phyloP scores from a whole-genome alignment of 2,113 vertebrate genomes.

The Pandion haliaetus region DNA sequence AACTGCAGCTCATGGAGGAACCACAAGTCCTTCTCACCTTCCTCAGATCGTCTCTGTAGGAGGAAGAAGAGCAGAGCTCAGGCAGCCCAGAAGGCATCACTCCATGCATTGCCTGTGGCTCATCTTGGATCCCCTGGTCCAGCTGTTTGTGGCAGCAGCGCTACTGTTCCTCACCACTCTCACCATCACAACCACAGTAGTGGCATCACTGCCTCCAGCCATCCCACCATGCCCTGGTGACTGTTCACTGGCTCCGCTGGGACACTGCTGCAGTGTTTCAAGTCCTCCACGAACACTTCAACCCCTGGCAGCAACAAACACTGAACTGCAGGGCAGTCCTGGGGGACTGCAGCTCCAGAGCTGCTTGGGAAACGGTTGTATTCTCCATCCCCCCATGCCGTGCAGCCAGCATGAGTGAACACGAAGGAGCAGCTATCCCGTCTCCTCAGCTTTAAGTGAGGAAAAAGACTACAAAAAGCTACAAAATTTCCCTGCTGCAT shows the following conservation, averaged over 20 bases:
- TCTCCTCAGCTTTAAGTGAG: background rate
- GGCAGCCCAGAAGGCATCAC: background rate
- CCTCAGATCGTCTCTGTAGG: background rate
- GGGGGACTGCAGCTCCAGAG: background rate
- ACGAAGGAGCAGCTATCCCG: background rate
- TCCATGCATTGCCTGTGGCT: background rate
- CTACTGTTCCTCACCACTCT: background rate
- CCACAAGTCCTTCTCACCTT: background rate
- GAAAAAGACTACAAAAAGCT: background rate
- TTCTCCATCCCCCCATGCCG: accelerated
- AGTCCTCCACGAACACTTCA: background rate
- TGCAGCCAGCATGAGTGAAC: accelerated
- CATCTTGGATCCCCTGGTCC: background rate
- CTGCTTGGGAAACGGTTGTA: accelerated
- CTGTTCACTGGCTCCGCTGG: background rate
- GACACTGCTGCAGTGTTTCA: background rate
- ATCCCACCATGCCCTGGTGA: background rate
- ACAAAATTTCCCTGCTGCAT: background rate
- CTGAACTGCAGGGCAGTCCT: background rate
- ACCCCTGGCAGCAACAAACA: background rate
- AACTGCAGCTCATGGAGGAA: background rate
- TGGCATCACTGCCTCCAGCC: background rate
- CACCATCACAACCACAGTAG: background rate
- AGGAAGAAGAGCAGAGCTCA: background rate
- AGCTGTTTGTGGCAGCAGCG: background rate